Evolutionary conservation across 2,888 invertebrate species (phyloP).

Genomic region (Mesorhabditis belari): DNA sequence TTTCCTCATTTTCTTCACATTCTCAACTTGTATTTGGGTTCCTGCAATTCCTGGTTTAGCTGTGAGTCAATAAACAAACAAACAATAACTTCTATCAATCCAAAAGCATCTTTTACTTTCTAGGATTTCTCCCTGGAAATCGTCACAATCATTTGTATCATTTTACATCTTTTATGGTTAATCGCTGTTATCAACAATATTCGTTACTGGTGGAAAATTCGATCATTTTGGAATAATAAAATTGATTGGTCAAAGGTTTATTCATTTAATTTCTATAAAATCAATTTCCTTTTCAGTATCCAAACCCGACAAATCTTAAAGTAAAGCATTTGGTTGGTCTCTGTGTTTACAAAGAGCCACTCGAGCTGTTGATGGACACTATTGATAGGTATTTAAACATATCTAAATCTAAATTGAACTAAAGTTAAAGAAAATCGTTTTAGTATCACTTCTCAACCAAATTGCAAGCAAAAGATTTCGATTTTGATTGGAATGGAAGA

Average conservation of each 20-base stretch:
- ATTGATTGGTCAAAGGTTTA: constrained; percentile 28
- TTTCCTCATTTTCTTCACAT: constrained; percentile 38
- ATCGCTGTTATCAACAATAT: constrained; percentile 39
- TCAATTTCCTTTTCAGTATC: neutral
- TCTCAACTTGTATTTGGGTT: constrained; percentile 42
- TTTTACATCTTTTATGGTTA: constrained; percentile 34
- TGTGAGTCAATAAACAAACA: too few relatives aligned
- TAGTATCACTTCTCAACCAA: neutral
- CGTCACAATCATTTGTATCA: constrained; percentile 33
- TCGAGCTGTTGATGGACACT: constrained; percentile 39
- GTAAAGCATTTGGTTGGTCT: constrained; percentile 36
- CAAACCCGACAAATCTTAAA: constrained; percentile 18
- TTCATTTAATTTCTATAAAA: neutral
- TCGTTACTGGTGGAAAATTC: constrained; percentile 28
- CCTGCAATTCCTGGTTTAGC: constrained; percentile 26
- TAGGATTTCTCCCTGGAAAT: constrained; percentile 39
- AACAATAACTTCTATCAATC: too few relatives aligned
- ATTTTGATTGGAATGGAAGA: constrained; percentile 43
- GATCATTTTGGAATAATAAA: constrained; percentile 26
- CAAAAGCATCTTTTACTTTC: neutral
- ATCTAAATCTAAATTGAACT: neutral
- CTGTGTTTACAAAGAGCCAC: constrained; percentile 39
- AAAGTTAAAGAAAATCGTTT: too few relatives aligned
- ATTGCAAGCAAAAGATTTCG: constrained; percentile 24
- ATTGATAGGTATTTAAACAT: constrained; percentile 21